A percentile compares a stretch with the other conserved stretches of the same genome.
These are phyloP conservation scores for Diplazon laetatorius DNA, from an alignment of 2,888 invertebrate genomes.

Conservation along the genomic window DNA sequence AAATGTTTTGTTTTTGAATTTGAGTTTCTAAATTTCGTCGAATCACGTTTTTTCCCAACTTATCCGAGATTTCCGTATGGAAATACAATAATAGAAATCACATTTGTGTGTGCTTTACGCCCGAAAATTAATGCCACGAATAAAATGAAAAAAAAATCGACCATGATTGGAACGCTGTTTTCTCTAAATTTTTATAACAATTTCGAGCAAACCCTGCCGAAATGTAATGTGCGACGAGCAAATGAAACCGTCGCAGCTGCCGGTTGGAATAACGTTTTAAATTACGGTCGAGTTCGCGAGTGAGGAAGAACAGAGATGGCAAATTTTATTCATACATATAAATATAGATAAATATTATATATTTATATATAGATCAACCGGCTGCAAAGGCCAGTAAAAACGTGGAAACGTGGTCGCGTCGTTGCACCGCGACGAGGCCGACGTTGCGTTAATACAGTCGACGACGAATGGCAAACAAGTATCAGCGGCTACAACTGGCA, in stretches of 20 bases:
- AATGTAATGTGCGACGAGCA: background rate
- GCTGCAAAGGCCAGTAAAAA: slow-evolving; percentile 43
- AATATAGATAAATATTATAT: too few species aligned
- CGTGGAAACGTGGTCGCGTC: slow-evolving; percentile 1
- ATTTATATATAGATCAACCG: too few species aligned
- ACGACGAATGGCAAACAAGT: slow-evolving; percentile 77
- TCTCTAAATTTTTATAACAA: background rate
- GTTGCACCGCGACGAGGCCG: slow-evolving; percentile 29
- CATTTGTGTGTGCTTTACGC: too few species aligned
- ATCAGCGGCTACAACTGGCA: slow-evolving; percentile 62
- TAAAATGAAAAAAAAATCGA: too few species aligned
- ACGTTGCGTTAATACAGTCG: slow-evolving; percentile 71
- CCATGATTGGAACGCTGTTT: too few species aligned
- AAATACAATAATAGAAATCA: too few species aligned
- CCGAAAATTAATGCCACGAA: too few species aligned
- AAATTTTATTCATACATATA: too few species aligned
- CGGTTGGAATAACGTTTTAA: background rate
- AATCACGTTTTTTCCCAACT: too few species aligned
- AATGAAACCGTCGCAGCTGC: background rate
- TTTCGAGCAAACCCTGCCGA: background rate
- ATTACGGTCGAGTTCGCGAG: background rate
- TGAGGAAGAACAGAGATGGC: background rate
- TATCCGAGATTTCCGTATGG: too few species aligned
- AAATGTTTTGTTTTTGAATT: too few species aligned
- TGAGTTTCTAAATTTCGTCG: too few species aligned